phyloP scores from a whole-genome alignment of 2,797 vertebrate genomes.

The Eulemur mongoz region DNA sequence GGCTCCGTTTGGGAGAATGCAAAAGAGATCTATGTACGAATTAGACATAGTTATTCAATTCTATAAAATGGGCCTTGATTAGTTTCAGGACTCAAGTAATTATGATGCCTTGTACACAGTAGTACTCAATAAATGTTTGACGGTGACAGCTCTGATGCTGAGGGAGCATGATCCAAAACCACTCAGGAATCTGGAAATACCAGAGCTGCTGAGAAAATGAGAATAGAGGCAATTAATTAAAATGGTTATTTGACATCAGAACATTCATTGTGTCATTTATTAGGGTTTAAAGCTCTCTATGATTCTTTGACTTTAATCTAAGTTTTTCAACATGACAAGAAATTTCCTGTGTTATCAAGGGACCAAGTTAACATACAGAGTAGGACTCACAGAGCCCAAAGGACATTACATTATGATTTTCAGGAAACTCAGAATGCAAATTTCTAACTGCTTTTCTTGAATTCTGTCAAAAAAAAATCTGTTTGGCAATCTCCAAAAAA shows the following conservation, averaged over 20 bases:
- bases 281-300: constrained; percentile 17
- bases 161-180: neutral
- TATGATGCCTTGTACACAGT: neutral
- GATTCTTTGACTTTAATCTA: constrained; percentile 54
- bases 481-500: neutral
- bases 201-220: constrained; percentile 38
- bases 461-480: neutral
- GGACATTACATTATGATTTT: neutral
- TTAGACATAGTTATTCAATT: constrained; percentile 43
- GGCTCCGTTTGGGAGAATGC: constrained; percentile 17
- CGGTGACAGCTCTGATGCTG: constrained; percentile 3
- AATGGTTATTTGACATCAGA: constrained; percentile 19
- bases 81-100: constrained; percentile 53
- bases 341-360: constrained; percentile 24
- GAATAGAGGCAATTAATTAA: constrained; percentile 49
- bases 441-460: constrained; percentile 22
- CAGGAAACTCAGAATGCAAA: neutral
- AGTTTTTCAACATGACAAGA: constrained; percentile 13
- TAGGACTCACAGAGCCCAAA: neutral
- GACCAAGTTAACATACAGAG: neutral
- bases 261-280: constrained; percentile 17
- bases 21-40: neutral
- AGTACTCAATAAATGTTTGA: constrained; percentile 21
- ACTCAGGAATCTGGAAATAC: constrained; percentile 52
- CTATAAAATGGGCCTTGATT: constrained; percentile 47